Evolutionary conservation across 1,140 invertebrate genomes (phyloP).

Genomic region (Aphis gossypii): DNA sequence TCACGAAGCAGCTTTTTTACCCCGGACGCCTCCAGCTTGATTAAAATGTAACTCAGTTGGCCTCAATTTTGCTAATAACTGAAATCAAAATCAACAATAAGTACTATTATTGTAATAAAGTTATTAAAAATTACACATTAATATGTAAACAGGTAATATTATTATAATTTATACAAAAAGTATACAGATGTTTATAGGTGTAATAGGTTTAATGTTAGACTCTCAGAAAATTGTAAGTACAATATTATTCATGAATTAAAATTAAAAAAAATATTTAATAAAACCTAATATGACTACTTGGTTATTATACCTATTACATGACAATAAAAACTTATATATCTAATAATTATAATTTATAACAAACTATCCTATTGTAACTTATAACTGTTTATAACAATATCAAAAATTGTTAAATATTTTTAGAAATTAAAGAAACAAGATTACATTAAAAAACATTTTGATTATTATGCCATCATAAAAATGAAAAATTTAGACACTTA

Average conservation of each 20-base stretch:
- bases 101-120: background rate
- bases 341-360: background rate
- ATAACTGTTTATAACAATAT: background rate
- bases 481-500: background rate
- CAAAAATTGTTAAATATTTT: background rate
- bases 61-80: slow-evolving; percentile 43
- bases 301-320: background rate
- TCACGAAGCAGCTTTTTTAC: slow-evolving; percentile 49
- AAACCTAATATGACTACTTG: background rate
- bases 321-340: background rate
- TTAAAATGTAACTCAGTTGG: slow-evolving; percentile 50
- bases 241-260: background rate
- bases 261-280: background rate
- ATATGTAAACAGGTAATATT: background rate
- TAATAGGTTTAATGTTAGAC: background rate
- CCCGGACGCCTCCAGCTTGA: slow-evolving; percentile 56
- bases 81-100: background rate
- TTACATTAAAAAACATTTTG: background rate
- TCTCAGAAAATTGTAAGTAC: background rate
- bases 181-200: background rate
- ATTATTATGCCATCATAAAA: background rate
- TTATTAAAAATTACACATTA: background rate
- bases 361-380: background rate
- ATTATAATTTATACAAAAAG: background rate
- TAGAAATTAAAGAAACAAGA: background rate